A percentile compares a stretch with the other conserved stretches of the same genome.
Evolutionary conservation across 2,113 vertebrate species (phyloP).

Genomic region (Engystomops pustulosus): DNA sequence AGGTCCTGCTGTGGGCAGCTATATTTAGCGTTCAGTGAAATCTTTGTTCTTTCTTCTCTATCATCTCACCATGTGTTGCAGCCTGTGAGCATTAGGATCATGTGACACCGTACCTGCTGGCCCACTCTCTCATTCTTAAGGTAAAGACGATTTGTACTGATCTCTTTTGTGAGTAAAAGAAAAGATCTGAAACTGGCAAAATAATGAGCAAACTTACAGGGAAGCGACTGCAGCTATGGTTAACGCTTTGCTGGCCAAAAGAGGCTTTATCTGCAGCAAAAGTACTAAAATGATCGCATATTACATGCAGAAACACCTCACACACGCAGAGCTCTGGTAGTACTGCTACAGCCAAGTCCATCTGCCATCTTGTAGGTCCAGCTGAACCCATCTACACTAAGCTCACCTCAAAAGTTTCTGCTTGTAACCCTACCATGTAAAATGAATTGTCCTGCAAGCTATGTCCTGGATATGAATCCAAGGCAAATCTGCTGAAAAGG

Average conservation of each 20-base stretch:
- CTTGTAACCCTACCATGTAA: too few species aligned
- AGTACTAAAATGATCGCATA: too few species aligned
- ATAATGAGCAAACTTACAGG: constrained; percentile 2
- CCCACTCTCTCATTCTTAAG: background rate
- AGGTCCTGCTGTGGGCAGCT: background rate
- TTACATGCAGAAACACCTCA: too few species aligned
- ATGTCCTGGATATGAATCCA: too few species aligned
- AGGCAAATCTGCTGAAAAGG: too few species aligned
- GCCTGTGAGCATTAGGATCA: constrained; percentile 9
- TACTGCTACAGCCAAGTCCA: background rate
- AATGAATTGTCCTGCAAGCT: too few species aligned
- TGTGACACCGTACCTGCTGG: constrained; percentile 27
- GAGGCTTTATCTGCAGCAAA: background rate
- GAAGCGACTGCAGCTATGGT: background rate
- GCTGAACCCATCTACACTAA: too few species aligned
- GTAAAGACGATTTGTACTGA: background rate
- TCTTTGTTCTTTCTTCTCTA: constrained; percentile 19
- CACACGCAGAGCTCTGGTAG: too few species aligned
- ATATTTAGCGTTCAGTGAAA: constrained; percentile 9
- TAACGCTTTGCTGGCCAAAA: background rate
- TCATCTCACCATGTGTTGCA: constrained; percentile 21
- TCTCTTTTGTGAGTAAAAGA: constrained; percentile 20
- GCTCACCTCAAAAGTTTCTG: too few species aligned
- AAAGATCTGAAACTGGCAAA: background rate
- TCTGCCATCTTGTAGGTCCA: too few species aligned